These are phyloP conservation scores for Lithobates pipiens DNA, from an alignment of 2,797 vertebrate genomes.

Conservation along the genomic window DNA sequence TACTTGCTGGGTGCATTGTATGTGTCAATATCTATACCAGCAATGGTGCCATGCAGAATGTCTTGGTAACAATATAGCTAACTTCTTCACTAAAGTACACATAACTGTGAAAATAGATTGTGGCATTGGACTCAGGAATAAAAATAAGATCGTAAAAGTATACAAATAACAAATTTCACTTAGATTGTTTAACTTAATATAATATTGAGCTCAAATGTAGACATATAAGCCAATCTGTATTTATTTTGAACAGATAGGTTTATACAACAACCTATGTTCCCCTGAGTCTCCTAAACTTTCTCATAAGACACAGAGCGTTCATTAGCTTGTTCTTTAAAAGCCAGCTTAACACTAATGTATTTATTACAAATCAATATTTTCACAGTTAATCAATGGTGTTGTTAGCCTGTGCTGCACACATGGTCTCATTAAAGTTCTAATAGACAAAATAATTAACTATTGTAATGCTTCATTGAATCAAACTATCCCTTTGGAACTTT, in stretches of 20 bases:
- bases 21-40: too few species aligned
- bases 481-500: constrained; percentile 54
- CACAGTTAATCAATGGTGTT: constrained; percentile 60
- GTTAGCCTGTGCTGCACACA: constrained; percentile 47
- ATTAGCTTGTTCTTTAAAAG: constrained; percentile 58
- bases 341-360: constrained; percentile 59
- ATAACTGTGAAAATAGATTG: too few species aligned
- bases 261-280: constrained; percentile 47
- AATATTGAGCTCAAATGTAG: constrained; percentile 12
- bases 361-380: constrained; percentile 62
- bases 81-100: too few species aligned
- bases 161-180: neutral
- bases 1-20: too few species aligned
- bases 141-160: neutral
- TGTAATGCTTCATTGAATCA: constrained; percentile 58
- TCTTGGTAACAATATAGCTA: too few species aligned
- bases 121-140: too few species aligned
- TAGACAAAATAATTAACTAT: constrained; percentile 62
- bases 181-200: neutral
- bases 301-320: constrained; percentile 50
- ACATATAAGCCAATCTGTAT: constrained; percentile 51
- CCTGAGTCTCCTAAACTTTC: constrained; percentile 39
- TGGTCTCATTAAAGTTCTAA: constrained; percentile 59
- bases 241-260: constrained; percentile 33
- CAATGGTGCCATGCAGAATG: too few species aligned